Base-by-base conservation (phyloP, 2,797 vertebrate genomes). In the Scomberomorus guttatus region DNA sequence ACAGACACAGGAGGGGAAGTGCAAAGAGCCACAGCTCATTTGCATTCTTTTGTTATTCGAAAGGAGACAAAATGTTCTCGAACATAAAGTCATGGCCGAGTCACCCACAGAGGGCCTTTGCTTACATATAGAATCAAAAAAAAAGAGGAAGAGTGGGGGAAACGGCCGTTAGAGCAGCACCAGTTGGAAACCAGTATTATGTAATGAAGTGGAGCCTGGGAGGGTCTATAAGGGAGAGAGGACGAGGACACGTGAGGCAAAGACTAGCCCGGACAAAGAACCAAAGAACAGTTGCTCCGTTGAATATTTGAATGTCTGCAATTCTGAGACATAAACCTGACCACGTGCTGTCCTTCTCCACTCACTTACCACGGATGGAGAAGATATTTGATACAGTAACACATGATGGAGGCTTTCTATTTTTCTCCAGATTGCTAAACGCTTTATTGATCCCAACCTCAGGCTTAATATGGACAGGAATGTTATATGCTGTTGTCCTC, bases 51-150 rank as follows among this genome's bases (percentile, higher is more conserved):
- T 93, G 89, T 93, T 84, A 88, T 88, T 89, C 48, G 17, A 75
- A 14, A 46, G 65, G 75, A 90, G 82, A 95, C 94, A 92, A 74
- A 84, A 88, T 93, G 93, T 94, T 88, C 93, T 79, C 2, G 6
- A 72, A 75, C 52, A 51, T 60, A 18, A 80, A 75, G 82, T 84
- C 81, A 77, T 65, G 83, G 71, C 65, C 22, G 25, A 85, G 77
- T 86, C 74, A 83, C 77, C 52, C 20, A 62, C n/a, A 22, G 62
- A 32, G 64, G 4, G 20, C 3, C 25, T 50, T 57, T 1, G 48
- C 34, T 44, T 48, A 55, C 55, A 34, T 42, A 70, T 18, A 68
- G n/a, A 80, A 69, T 4, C 18, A 18, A 56, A 70, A 39, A 72
- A 69, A 25, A 42, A 3, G 25, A 29, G 50, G 52, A 48, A 37